Evolutionary conservation across 2,888 invertebrate species (phyloP), one percentile per base, ranked within the genome.

Genomic region (Elaeidobius kamerunicus): DNA sequence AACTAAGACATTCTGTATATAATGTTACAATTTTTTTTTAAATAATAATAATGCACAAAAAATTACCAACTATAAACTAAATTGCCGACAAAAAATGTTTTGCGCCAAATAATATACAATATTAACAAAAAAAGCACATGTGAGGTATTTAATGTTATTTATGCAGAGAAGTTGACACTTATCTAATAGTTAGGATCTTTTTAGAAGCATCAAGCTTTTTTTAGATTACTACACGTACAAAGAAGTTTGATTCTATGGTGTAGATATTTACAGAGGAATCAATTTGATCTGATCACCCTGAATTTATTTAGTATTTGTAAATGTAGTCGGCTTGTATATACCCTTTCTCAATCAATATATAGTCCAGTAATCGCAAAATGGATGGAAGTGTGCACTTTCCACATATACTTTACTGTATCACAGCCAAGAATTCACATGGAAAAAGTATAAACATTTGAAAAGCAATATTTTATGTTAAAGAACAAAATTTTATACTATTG

Each of bases 371-470:
- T 34, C 28, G 38, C 38, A 40, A 44, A 53, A 67, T 69, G 69
- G 70, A 72, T 69, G 71, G 70, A 71, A 71, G 67, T 69, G 69
- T 68, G 67, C 68, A 66, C 66, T 64, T 68, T 65, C 48, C 39
- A 67, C 67, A 69, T 67, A 70, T 68, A 70, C 69, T 72, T 72
- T 72, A 70, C 70, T 72, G 72, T 73, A 73, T 73, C 73, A 73
- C 73, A 73, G 73, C 73, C 73, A 71, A 73, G 69, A 72, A 72
- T 72, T 73, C 71, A 73, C 71, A 72, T 71, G 70, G 69, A 70
- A 72, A 69, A 67, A 65, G 63, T 66, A 61, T 63, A 63, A 62
- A 63, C 61, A 66, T 65, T 62, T 47, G 45, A 53, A 53, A 41
- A 42, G 23, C 27, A 45, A 23, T 19, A 28, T 12, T 11, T n/a